Conservation (phyloP, 2,113 vertebrate genomes). For the Hippocampus zosterae region DNA sequence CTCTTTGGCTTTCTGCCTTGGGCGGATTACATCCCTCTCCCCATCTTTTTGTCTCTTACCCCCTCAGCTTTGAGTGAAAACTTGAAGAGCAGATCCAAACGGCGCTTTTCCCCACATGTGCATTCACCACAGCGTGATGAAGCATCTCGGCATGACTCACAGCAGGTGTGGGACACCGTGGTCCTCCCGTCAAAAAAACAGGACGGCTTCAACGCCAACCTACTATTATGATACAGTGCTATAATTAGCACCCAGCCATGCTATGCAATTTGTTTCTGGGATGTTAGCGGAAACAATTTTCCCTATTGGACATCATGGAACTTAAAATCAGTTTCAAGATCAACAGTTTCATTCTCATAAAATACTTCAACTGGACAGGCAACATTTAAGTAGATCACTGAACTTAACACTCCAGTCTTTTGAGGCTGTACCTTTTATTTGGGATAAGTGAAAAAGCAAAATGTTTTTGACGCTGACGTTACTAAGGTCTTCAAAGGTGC, state of each 20-base stretch:
- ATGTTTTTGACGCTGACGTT: too few species aligned
- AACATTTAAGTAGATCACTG: not conserved
- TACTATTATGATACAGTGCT: not conserved
- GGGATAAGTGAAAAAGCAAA: too few species aligned
- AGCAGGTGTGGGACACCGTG: conserved; percentile 28
- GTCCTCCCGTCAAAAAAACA: conserved; percentile 22
- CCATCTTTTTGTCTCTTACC: conserved; percentile 7
- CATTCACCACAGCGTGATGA: conserved; percentile 36
- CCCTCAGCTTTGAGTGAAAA: conserved; percentile 18
- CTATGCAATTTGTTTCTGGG: not conserved
- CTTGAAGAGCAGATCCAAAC: conserved; percentile 31
- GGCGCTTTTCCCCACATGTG: conserved; percentile 20
- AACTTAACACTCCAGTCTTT: too few species aligned
- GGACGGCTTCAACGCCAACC: conserved; percentile 16
- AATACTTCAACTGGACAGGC: not conserved
- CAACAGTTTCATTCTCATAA: too few species aligned
- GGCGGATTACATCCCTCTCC: conserved; percentile 32
- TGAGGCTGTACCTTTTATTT: too few species aligned
- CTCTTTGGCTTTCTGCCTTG: conserved; percentile 27
- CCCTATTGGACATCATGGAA: not conserved
- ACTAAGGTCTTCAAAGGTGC: too few species aligned
- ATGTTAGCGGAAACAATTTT: not conserved
- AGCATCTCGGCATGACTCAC: conserved; percentile 39
- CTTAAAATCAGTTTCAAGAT: not conserved
- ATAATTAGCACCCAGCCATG: not conserved